phyloP scores from a whole-genome alignment of 2,888 invertebrate species.

The Coleophora deauratella region DNA sequence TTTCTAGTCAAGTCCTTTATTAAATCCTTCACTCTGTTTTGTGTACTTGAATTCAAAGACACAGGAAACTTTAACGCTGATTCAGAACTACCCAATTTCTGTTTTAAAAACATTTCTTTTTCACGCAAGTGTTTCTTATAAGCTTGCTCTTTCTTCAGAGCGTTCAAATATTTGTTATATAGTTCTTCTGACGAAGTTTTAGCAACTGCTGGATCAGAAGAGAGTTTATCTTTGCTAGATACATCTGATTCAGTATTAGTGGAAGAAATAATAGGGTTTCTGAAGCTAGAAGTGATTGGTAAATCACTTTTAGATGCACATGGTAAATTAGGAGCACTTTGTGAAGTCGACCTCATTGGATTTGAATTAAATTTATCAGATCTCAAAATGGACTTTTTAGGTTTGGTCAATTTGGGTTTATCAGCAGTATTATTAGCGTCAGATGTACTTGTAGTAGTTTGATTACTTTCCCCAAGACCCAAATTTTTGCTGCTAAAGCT shows the following conservation, averaged over 20 bases:
- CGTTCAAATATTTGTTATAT: slow-evolving; percentile 55
- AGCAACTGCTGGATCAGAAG: slow-evolving; percentile 37
- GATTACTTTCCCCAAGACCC: slow-evolving; percentile 27
- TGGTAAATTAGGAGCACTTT: slow-evolving; percentile 60
- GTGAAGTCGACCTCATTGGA: slow-evolving; percentile 52
- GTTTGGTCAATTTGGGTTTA: slow-evolving; percentile 28
- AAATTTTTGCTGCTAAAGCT: slow-evolving; percentile 45
- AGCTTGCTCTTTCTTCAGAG: slow-evolving; percentile 48
- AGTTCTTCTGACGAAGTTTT: slow-evolving; percentile 59
- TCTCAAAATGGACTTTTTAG: slow-evolving; percentile 60
- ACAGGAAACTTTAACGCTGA: slow-evolving; percentile 30
- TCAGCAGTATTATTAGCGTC: slow-evolving; percentile 43
- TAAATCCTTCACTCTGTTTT: slow-evolving; percentile 44
- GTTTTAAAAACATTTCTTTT: slow-evolving; percentile 58
- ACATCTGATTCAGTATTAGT: slow-evolving; percentile 51
- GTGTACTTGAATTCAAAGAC: slow-evolving; percentile 29
- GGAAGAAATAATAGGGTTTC: slow-evolving; percentile 28
- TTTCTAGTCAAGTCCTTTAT: slow-evolving; percentile 62
- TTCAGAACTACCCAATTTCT: slow-evolving; percentile 50
- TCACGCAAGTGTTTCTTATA: slow-evolving; percentile 54
- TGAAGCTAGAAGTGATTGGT: slow-evolving; percentile 23
- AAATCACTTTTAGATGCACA: slow-evolving; percentile 36
- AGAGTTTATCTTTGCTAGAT: slow-evolving; percentile 44
- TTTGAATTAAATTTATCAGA: slow-evolving; percentile 50
- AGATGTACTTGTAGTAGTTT: slow-evolving; percentile 56